Evolutionary conservation across 2,888 invertebrate species (phyloP).

Genomic region (Ischnura elegans): DNA sequence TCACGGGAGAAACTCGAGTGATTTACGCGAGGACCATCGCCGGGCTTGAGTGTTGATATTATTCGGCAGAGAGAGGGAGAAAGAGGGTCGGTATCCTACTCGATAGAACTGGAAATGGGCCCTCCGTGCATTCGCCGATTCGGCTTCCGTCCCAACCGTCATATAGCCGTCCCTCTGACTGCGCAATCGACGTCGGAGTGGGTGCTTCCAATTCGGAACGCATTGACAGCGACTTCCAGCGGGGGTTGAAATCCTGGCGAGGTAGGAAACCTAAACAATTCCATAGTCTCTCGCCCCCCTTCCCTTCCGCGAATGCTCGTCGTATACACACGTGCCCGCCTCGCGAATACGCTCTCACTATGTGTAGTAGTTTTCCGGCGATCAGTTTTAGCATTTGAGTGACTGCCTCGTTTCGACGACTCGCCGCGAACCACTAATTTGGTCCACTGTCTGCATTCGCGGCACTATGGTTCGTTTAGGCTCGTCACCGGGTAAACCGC

Average conservation of each 20-base stretch:
- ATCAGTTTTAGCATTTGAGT: neutral
- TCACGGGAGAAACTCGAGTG: neutral
- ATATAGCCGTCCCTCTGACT: neutral
- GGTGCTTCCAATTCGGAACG: neutral
- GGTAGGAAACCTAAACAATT: constrained; percentile 8
- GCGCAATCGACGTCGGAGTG: neutral
- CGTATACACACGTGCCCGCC: neutral
- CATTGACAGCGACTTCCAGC: neutral
- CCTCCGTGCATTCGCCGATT: neutral
- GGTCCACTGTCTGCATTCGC: no score
- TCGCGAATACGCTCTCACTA: neutral
- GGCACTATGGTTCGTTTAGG: no score
- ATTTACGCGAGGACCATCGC: neutral
- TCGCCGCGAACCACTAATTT: neutral
- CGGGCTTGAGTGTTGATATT: neutral
- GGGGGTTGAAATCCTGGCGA: neutral
- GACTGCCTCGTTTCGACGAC: neutral
- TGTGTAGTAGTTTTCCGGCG: neutral
- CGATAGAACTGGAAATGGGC: neutral
- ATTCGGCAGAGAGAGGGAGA: neutral
- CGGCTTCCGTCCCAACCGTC: neutral
- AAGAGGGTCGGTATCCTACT: neutral
- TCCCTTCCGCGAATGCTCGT: no score
- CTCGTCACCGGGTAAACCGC: no score
- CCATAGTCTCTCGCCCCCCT: neutral